A percentile compares a stretch with the other conserved stretches of the same genome.
Evolutionary conservation across 2,113 vertebrate genomes (phyloP).

Genomic region (Alces alces): DNA sequence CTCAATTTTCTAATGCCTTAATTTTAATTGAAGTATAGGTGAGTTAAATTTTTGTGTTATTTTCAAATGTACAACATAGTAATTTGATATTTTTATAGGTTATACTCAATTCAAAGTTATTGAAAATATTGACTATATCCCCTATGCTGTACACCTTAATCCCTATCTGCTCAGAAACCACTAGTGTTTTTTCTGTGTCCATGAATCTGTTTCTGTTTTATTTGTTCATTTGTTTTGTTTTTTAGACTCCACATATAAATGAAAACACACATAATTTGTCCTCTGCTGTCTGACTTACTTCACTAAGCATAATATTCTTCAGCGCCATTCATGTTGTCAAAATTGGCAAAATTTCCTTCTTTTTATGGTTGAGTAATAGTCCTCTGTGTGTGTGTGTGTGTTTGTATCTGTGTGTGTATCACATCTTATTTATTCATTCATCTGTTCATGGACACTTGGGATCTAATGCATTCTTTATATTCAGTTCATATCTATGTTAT

Average conservation of each 20-base stretch:
- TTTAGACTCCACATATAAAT: not conserved
- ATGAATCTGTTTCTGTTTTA: not conserved
- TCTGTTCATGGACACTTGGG: not conserved
- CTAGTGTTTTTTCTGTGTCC: not conserved
- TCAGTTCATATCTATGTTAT: not conserved
- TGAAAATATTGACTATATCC: not conserved
- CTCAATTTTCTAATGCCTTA: not conserved
- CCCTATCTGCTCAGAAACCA: not conserved
- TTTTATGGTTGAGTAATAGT: not conserved
- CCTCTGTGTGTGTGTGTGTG: not conserved
- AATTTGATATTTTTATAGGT: not conserved
- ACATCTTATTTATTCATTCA: not conserved
- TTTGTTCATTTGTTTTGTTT: not conserved
- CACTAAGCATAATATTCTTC: not conserved
- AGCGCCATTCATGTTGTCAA: not conserved
- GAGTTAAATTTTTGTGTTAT: not conserved
- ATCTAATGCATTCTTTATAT: not conserved
- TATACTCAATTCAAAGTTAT: not conserved
- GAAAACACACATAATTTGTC: not conserved
- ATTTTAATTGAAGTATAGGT: not conserved
- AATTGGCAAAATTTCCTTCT: not conserved
- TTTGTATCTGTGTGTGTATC: not conserved
- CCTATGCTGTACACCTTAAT: not conserved
- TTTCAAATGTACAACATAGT: not conserved
- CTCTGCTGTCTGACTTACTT: not conserved